Percentiles rank a stretch among this genome's conserved stretches.
phyloP scores from a whole-genome alignment of 1,140 invertebrate genomes.

The Adelges cooleyi region DNA sequence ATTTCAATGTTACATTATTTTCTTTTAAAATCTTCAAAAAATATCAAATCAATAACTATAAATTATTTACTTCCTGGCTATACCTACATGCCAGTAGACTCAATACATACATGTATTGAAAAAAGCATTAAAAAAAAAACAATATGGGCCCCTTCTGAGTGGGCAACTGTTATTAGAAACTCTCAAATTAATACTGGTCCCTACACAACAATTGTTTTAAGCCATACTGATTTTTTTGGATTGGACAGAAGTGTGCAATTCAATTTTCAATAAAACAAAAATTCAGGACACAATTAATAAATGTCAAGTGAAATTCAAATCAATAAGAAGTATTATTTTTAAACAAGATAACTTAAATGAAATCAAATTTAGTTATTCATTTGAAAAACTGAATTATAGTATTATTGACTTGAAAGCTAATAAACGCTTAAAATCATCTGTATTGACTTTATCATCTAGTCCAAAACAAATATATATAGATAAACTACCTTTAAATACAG shows the following conservation, averaged over 20 bases:
- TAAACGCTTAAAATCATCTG: not conserved
- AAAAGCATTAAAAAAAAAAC: slow-evolving; percentile 6
- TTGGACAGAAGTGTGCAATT: not conserved
- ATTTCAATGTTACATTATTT: not conserved
- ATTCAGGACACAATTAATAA: not conserved
- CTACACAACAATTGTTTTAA: slow-evolving; percentile 21
- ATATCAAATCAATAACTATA: slow-evolving; percentile 8
- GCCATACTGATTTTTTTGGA: not conserved
- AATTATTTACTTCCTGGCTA: slow-evolving; percentile 10
- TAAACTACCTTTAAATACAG: not conserved
- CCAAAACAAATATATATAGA: not conserved
- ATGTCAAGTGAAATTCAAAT: not conserved
- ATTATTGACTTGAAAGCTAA: not conserved
- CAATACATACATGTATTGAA: slow-evolving; percentile 9
- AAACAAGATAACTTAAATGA: not conserved
- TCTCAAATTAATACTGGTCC: slow-evolving; percentile 13
- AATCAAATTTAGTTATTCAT: slow-evolving; percentile 1
- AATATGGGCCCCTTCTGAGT: slow-evolving; percentile 29
- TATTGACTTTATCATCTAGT: not conserved
- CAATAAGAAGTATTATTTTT: slow-evolving; percentile 3
- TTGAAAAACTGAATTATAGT: not conserved
- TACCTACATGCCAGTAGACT: slow-evolving; percentile 12
- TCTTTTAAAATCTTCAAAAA: not conserved
- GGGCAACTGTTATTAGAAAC: slow-evolving; percentile 6
- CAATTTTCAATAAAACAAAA: not conserved